Evolutionary conservation across 2,797 vertebrate species (phyloP).

Genomic region (Xenops minutus): DNA sequence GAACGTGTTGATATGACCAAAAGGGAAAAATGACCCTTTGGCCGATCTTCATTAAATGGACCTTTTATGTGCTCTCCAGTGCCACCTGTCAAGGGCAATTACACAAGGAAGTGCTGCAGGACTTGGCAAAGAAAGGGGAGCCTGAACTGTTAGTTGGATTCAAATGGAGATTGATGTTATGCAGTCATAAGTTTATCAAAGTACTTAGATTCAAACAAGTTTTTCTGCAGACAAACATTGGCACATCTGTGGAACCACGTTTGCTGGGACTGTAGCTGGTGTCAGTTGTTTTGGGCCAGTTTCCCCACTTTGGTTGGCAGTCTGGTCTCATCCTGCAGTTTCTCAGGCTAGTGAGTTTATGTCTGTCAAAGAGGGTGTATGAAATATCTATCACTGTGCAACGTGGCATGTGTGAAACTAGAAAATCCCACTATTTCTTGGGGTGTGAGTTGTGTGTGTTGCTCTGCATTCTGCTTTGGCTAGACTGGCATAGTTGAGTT

Average conservation of each 20-base stretch:
- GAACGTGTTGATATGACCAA: background rate
- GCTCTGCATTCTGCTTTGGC: background rate
- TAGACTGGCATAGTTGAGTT: background rate
- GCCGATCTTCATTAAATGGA: background rate
- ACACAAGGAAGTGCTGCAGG: background rate
- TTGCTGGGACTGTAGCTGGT: background rate
- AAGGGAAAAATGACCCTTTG: background rate
- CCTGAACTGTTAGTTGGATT: background rate
- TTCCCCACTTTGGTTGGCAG: background rate
- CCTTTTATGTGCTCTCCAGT: background rate
- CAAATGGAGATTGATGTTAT: background rate
- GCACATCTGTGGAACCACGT: background rate
- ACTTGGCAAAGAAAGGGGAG: background rate
- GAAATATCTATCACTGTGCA: background rate
- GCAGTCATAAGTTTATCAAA: background rate
- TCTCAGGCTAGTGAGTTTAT: background rate
- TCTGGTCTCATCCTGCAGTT: background rate
- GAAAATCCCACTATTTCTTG: background rate
- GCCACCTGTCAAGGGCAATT: background rate
- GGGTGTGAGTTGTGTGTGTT: background rate
- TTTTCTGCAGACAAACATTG: background rate
- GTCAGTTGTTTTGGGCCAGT: background rate
- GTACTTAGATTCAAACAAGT: background rate
- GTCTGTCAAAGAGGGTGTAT: background rate
- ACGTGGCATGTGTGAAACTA: background rate